Percentiles rank a stretch among this genome's conserved stretches.
Evolutionary conservation across 2,888 invertebrate species (phyloP).

Genomic region (Thera britannica): DNA sequence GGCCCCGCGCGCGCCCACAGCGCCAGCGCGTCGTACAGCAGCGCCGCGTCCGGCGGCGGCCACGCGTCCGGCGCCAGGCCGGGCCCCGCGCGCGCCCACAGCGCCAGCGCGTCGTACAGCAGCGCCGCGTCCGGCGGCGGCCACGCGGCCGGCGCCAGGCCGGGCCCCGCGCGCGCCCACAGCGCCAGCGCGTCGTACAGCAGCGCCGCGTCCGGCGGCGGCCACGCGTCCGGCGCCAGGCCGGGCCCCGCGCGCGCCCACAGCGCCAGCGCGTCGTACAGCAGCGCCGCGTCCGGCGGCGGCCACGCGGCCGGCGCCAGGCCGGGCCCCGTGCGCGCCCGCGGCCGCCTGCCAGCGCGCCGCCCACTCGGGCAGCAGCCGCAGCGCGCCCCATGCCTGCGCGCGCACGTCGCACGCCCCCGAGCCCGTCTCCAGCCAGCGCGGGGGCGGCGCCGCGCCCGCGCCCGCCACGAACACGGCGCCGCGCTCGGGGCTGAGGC

Average conservation of each 20-base stretch:
- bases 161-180: too few species aligned
- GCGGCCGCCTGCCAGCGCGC: constrained; percentile 45
- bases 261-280: constrained; percentile 68
- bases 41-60: too few species aligned
- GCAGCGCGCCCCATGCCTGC: constrained; percentile 17
- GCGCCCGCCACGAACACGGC: constrained; percentile 47
- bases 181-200: too few species aligned
- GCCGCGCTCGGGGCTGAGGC: constrained; percentile 86
- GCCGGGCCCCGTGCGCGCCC: constrained; percentile 10
- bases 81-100: constrained; percentile 34
- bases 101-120: too few species aligned
- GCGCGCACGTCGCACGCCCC: constrained; percentile 66
- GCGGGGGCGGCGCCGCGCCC: constrained; percentile 65
- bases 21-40: too few species aligned
- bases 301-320: too few species aligned
- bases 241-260: constrained; percentile 55
- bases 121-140: too few species aligned
- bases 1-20: too few species aligned
- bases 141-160: too few species aligned
- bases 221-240: too few species aligned
- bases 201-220: too few species aligned
- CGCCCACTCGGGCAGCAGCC: constrained; percentile 39
- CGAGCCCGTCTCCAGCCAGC: not conserved
- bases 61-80: constrained; percentile 53
- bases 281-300: constrained; percentile 60